Base-by-base conservation (phyloP, 2,888 invertebrate species). In the Drosophila eohydei region DNA sequence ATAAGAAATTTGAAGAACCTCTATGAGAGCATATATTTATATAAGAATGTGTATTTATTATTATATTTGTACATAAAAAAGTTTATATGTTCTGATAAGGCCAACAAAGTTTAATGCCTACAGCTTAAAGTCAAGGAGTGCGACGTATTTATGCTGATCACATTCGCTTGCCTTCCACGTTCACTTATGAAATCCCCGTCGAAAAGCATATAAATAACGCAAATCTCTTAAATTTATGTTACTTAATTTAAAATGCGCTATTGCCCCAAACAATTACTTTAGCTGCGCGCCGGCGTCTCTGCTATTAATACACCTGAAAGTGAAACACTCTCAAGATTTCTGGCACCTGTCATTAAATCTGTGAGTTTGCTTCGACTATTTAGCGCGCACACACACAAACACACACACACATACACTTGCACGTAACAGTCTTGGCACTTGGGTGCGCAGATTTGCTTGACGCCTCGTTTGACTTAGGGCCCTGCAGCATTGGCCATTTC, bases 361-460 rank as follows among this genome's bases (percentile, higher is more conserved):
- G 48, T 46, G 72, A 76, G 65, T 63, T 77, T 43, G 52, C 56
- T 60, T 63, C 62, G 71, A 76, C 71, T 68, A 62, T 57, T 74
- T 63, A 40, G 43, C 41, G 4, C 62, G 30, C 50, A 44, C 44
- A 44, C 32, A 57, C 48, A 14, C 21, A 21, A 21, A 12, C 32
- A 26, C 12, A 9, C 56, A 71, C 34, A 16, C 16, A 16, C 46
- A 28, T 21, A 51, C 69, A 73, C 51, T 36, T 56, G 48, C 58
- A 62, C 60, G 32, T 57, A 70, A 50, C 43, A 80, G 66, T 74
- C 68, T 81, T 76, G 80, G 65, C 86, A 71, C 65, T 89, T 71
- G 79, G 78, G 55, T 74, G 71, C 46, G 41, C 68, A 89, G 88
- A 87, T 83, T 83, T 73, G 85, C 75, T 87, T 87, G 83, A 83